phyloP scores from a whole-genome alignment of 2,113 vertebrate species.

The Tor tambroides region DNA sequence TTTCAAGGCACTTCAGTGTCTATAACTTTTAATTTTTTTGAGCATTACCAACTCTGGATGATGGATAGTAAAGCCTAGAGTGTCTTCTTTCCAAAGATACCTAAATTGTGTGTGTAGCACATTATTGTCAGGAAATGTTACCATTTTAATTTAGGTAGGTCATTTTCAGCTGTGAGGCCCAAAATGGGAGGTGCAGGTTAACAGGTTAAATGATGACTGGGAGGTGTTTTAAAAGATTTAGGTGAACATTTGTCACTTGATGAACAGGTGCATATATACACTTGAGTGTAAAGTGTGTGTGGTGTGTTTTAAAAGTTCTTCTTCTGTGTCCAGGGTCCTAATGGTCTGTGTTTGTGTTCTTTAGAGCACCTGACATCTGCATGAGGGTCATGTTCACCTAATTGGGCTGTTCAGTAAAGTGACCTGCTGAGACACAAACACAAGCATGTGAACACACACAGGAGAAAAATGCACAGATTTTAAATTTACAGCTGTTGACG shows the following conservation, averaged over 20 bases:
- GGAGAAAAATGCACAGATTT: conserved; percentile 7
- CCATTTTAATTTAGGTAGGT: no score
- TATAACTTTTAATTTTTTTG: no score
- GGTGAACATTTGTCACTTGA: background rate
- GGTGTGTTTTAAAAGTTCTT: conserved; percentile 39
- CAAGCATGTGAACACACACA: background rate
- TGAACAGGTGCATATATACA: background rate
- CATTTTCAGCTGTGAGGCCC: no score
- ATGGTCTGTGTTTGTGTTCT: conserved; percentile 48
- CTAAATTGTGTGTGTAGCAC: no score
- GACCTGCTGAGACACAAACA: conserved; percentile 46
- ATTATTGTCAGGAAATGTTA: no score
- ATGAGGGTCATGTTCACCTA: conserved; percentile 47
- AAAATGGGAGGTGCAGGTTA: no score
- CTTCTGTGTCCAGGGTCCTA: conserved; percentile 7
- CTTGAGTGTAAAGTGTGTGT: background rate
- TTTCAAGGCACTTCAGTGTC: no score
- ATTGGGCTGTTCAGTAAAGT: conserved; percentile 54
- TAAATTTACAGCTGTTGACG: conserved; percentile 50
- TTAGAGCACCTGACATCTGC: conserved; percentile 57
- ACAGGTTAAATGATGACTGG: no score
- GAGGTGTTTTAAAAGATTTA: background rate
- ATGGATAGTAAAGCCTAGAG: no score
- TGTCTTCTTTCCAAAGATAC: no score
- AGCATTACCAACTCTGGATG: no score